Evolutionary conservation across 2,888 invertebrate genomes (phyloP), one percentile per base, ranked within the genome.

Genomic region (Nesidiocoris tenuis): DNA sequence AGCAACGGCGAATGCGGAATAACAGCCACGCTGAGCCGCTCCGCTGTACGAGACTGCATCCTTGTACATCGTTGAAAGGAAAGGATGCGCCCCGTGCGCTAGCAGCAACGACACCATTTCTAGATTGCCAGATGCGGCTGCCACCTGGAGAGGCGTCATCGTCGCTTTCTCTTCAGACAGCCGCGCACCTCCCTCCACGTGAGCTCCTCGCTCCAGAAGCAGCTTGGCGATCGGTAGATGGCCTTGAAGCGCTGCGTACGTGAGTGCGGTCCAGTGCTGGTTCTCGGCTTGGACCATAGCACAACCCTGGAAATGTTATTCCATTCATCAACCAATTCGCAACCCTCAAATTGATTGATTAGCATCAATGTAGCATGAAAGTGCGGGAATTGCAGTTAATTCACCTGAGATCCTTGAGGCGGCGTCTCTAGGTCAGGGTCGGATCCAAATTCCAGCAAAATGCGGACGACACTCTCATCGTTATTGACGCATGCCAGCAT

Each of bases 251-350:
- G 88, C 86, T 0, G 94, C 92, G 84, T 94, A 95, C 54, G 94
- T 94, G 17, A 95, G 85, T 0, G 95, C 94, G 0, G 95, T 95
- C 95, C 95, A 96, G 81, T 91, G 88, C 80, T 91, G 91, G 0
- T 89, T 90, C 81, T 91, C 91, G 70, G 89, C 85, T 77, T 88
- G 87, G 9, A 88, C 86, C 25, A 86, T 87, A 5, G 87, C 84
- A 80, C 84, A 86, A 7, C 87, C 85, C 83, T 85, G 75, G 21
- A 76, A 64, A 67, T 39, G 5, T 39, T 12, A 39, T 12, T 39
- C 39, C 39, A 39, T 39, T 39, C 39, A 7, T 39, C 39, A 7
- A 7, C 39, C 3, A 39, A 3, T 39, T 39, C 39, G 39, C n/a
- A n/a, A n/a, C n/a, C n/a, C n/a, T n/a, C n/a, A n/a, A n/a, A n/a